phyloP scores from a whole-genome alignment of 1,140 invertebrate species.

The Steinernema feltiae region DNA sequence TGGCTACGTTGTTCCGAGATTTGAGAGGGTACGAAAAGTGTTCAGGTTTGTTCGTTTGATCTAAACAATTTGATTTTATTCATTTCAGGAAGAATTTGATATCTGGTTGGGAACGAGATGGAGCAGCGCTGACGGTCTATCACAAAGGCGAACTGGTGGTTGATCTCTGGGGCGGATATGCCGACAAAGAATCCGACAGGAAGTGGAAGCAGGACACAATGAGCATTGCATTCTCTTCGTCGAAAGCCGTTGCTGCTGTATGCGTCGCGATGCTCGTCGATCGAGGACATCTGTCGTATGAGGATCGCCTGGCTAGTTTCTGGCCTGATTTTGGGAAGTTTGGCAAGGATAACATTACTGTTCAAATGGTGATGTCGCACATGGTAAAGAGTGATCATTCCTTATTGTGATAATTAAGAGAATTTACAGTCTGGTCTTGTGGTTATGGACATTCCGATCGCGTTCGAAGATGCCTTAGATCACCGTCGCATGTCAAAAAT shows the following conservation, averaged over 20 bases:
- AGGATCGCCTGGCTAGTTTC: constrained; percentile 55
- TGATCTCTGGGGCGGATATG: constrained; percentile 60
- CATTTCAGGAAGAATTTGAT: constrained; percentile 43
- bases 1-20: constrained; percentile 18
- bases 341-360: constrained; percentile 59
- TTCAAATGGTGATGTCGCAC: constrained; percentile 59
- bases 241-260: constrained; percentile 53
- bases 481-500: constrained; percentile 24
- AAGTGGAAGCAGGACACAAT: constrained; percentile 44
- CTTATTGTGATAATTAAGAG: neutral
- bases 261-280: constrained; percentile 57
- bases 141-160: constrained; percentile 48
- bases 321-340: constrained; percentile 61
- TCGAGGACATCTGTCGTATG: constrained; percentile 55
- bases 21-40: constrained; percentile 22
- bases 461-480: constrained; percentile 26
- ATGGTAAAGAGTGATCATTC: constrained; percentile 42
- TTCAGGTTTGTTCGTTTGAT: constrained; percentile 24
- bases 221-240: constrained; percentile 42
- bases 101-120: constrained; percentile 46
- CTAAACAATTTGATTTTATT: neutral
- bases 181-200: constrained; percentile 44
- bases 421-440: neutral
- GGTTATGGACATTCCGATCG: constrained; percentile 14
- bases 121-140: constrained; percentile 57